A percentile compares a stretch with the other conserved stretches of the same genome.
Evolutionary conservation across 2,888 invertebrate species (phyloP).

Genomic region (Euzophera pinguis): DNA sequence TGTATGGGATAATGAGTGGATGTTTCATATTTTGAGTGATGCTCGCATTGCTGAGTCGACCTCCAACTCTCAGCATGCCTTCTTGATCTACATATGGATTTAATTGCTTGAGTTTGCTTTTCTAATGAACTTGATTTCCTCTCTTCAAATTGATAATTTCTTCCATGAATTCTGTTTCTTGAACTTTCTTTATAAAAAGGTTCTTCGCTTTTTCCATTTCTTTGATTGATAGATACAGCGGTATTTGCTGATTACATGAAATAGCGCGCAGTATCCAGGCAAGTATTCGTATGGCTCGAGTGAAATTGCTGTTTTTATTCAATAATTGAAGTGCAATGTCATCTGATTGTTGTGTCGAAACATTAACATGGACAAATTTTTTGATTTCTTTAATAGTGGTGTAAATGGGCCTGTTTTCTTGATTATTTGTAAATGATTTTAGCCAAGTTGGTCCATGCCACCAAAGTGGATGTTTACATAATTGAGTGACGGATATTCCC

Average conservation of each 20-base stretch:
- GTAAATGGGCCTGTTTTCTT: neutral
- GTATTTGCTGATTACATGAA: constrained; percentile 3
- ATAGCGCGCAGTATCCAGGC: constrained; percentile 15
- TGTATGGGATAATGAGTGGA: constrained; percentile 12
- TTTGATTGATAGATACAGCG: constrained; percentile 5
- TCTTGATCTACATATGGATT: constrained; percentile 12
- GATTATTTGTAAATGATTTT: neutral
- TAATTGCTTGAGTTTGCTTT: constrained; percentile 11
- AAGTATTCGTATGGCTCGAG: constrained; percentile 9
- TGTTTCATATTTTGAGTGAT: constrained; percentile 10
- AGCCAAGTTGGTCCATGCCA: neutral
- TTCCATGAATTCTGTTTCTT: constrained; percentile 14
- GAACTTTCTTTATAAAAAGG: constrained; percentile 19
- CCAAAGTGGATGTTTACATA: neutral
- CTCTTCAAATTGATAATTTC: constrained; percentile 16
- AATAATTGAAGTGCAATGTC: constrained; percentile 8
- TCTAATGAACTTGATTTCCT: neutral
- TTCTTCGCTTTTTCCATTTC: constrained; percentile 15
- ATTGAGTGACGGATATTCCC: neutral
- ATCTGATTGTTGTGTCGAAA: neutral
- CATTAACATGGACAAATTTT: neutral
- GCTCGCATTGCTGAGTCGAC: constrained; percentile 11
- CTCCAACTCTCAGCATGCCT: constrained; percentile 15
- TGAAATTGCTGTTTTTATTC: constrained; percentile 15
- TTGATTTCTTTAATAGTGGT: neutral